Base-by-base conservation (phyloP, 2,888 invertebrate species). In the Scelioninae gen. 2 region DNA sequence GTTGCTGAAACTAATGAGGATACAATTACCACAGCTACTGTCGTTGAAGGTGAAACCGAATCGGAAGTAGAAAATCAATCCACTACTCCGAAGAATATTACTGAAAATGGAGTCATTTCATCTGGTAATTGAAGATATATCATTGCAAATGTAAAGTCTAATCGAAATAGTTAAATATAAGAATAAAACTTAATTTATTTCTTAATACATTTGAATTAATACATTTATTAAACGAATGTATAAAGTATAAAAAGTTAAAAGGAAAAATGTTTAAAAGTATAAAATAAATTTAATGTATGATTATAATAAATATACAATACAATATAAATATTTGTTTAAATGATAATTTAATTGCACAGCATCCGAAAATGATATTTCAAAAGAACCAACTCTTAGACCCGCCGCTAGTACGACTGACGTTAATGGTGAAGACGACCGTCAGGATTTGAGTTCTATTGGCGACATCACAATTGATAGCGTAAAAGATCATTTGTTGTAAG, bases 391-490 rank as follows among this genome's bases (percentile, higher is more conserved):
- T 15, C 75, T 86, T 28, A 81, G 80, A 79, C 83, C 84, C 0
- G 80, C 82, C 11, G 80, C 80, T 2, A 86, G 86, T 55, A 79
- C 81, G 46, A 83, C 75, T 45, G 85, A 85, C 35, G 86, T 88
- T 68, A 88, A 88, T 74, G 88, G 89, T 31, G 87, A 86, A 7
- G 86, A 86, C 25, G 88, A 88, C 77, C 87, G 87, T 74, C 87
- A 88, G 80, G 88, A 88, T 78, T 78, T 84, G 60, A 91, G 90
- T 80, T 91, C 91, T 37, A 89, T 91, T 72, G 96, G 93, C 11
- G 96, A 96, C 87, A 96, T 97, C 84, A 97, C 97, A 2, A 94
- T 96, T 76, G 97, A 97, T 89, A 96, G 96, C 25, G 95, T 97
- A 52, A 92, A 94, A 77, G 96, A 96, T 87, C 96, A 96, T 88